Conservation (phyloP, 37 sponge, comb jelly and placozoan genomes). For the Axinella damicornis region DNA sequence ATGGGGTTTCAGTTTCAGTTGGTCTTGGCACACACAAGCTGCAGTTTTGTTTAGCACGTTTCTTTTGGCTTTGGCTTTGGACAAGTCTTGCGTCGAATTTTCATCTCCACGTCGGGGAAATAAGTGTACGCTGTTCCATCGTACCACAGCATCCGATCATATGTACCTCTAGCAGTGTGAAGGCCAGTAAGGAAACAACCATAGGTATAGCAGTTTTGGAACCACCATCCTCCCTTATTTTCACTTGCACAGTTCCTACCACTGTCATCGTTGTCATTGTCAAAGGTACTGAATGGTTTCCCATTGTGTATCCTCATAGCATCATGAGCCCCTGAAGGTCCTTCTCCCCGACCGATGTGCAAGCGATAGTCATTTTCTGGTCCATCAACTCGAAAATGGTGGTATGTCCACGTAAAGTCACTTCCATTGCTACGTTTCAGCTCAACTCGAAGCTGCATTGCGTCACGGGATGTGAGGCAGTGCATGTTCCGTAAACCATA, state of each 20-base stretch:
- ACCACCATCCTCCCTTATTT: too few species aligned
- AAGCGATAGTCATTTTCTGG: conserved; percentile 18
- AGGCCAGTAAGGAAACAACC: too few species aligned
- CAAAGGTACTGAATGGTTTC: conserved; percentile 20
- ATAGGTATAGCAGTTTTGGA: too few species aligned
- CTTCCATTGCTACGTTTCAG: background rate
- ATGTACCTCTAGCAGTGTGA: too few species aligned
- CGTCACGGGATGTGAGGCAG: conserved; percentile 21
- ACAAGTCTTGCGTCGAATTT: too few species aligned
- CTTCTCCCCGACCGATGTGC: background rate
- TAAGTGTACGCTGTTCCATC: too few species aligned
- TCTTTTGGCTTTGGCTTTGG: too few species aligned
- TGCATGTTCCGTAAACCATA: conserved; percentile 36
- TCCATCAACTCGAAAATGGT: conserved; percentile 21
- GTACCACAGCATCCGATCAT: too few species aligned
- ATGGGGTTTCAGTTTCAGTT: too few species aligned
- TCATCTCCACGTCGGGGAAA: too few species aligned
- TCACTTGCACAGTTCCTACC: conserved; percentile 1
- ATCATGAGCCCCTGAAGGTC: conserved; percentile 16
- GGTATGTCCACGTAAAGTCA: conserved; percentile 7
- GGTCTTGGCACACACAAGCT: too few species aligned
- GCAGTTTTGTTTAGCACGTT: too few species aligned
- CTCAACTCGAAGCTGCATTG: conserved; percentile 12
- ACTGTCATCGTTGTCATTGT: conserved; percentile 19
- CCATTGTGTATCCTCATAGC: conserved; percentile 36